phyloP scores from a whole-genome alignment of 2,888 invertebrate genomes.

The Omphaloscelis lunosa region DNA sequence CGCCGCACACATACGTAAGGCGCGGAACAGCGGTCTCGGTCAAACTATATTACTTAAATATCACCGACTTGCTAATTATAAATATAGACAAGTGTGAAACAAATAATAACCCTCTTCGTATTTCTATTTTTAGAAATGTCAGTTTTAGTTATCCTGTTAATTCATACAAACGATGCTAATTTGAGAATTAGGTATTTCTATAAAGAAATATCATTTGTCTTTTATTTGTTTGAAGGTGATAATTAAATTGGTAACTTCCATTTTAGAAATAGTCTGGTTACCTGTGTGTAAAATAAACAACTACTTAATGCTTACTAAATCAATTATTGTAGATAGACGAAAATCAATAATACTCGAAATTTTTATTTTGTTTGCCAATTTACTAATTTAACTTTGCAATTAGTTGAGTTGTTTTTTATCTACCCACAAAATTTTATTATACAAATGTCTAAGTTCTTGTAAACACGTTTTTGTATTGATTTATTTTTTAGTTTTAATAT shows the following conservation, averaged over 20 bases:
- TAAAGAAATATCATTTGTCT: background rate
- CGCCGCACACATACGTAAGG: too few relatives aligned
- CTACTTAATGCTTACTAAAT: background rate
- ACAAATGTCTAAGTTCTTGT: too few relatives aligned
- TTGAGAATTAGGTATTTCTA: background rate
- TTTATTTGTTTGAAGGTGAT: background rate
- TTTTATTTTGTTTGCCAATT: background rate
- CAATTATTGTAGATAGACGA: background rate
- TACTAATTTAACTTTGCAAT: background rate
- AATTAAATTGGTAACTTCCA: slow-evolving; percentile 10
- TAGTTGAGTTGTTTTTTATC: too few relatives aligned
- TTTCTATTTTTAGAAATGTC: slow-evolving; percentile 10
- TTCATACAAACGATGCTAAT: background rate
- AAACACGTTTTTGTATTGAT: too few relatives aligned
- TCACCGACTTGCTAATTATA: background rate
- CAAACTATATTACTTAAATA: background rate
- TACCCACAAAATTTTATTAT: too few relatives aligned
- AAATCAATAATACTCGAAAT: background rate
- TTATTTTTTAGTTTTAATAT: too few relatives aligned
- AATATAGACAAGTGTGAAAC: background rate
- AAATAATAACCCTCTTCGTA: background rate
- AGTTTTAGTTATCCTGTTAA: background rate
- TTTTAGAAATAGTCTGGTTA: background rate
- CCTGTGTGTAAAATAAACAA: too few relatives aligned
- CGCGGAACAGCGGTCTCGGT: too few relatives aligned